A percentile compares a stretch with the other conserved stretches of the same genome.
These are phyloP conservation scores for Cebus imitator DNA, from an alignment of 2,113 vertebrate genomes.

Conservation along the genomic window DNA sequence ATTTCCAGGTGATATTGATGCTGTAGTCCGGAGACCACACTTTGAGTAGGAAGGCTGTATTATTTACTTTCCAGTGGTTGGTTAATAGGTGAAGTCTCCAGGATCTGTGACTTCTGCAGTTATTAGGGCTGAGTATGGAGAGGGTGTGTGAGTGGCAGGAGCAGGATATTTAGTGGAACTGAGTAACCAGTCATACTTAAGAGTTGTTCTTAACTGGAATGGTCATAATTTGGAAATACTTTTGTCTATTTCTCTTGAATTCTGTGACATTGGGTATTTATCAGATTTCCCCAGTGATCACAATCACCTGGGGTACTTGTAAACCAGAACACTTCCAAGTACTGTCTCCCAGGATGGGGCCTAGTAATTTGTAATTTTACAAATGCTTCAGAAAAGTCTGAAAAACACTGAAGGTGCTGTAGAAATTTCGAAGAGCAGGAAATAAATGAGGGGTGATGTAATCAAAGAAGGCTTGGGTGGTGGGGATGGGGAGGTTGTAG, in stretches of 20 bases:
- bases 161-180: neutral
- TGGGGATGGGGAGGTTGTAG: too few relatives aligned
- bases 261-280: neutral
- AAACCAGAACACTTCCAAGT: neutral
- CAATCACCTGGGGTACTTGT: neutral
- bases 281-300: neutral
- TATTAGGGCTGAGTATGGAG: neutral
- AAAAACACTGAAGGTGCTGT: neutral
- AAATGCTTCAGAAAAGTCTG: neutral
- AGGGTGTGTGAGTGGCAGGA: neutral
- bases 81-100: neutral
- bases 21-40: neutral
- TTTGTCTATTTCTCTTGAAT: neutral
- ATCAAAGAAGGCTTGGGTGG: neutral
- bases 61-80: neutral
- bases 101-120: neutral
- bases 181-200: neutral
- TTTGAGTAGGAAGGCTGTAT: neutral
- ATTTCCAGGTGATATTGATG: neutral
- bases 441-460: neutral
- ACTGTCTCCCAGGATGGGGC: neutral
- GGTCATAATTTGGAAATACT: neutral
- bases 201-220: neutral
- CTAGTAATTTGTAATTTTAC: neutral
- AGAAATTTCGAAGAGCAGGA: neutral